Evolutionary conservation across 2,797 vertebrate species (phyloP).

Genomic region (Ambastaia sidthimunki): DNA sequence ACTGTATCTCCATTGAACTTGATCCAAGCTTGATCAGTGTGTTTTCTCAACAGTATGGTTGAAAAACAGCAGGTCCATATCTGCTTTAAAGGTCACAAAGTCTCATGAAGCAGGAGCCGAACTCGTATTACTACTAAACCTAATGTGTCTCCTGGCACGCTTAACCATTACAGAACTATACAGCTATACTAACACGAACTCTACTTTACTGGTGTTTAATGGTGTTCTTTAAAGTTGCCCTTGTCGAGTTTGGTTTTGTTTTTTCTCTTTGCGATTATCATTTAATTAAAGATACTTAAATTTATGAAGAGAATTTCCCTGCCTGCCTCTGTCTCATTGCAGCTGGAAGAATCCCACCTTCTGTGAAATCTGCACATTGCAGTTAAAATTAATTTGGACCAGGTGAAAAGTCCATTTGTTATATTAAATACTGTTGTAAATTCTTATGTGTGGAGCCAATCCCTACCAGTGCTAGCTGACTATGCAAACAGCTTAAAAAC

Average conservation of each 20-base stretch:
- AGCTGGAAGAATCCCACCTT: slow-evolving; percentile 18
- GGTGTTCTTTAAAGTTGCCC: slow-evolving; percentile 5
- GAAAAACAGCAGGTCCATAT: neutral
- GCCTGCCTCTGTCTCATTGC: slow-evolving; percentile 20
- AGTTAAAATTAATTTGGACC: slow-evolving; percentile 24
- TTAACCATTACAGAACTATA: slow-evolving; percentile 34
- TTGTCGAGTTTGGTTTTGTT: neutral
- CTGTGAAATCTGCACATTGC: slow-evolving; percentile 3
- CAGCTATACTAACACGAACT: slow-evolving; percentile 23
- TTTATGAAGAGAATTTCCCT: slow-evolving; percentile 3
- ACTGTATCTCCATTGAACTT: neutral
- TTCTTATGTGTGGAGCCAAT: slow-evolving; percentile 22
- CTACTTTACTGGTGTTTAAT: slow-evolving; percentile 25
- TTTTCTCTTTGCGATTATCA: neutral
- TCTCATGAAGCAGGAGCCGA: slow-evolving; percentile 32
- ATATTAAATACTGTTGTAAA: slow-evolving; percentile 24
- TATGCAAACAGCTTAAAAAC: slow-evolving; percentile 40
- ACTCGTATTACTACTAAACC: slow-evolving; percentile 32
- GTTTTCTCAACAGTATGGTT: neutral
- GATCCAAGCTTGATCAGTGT: no score
- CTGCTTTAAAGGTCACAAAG: slow-evolving; percentile 25
- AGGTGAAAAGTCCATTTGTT: slow-evolving; percentile 35
- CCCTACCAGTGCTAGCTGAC: slow-evolving; percentile 7
- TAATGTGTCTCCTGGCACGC: slow-evolving; percentile 35
- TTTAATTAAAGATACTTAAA: slow-evolving; percentile 8